Evolutionary conservation across 1,140 invertebrate genomes (phyloP), one percentile per base, ranked within the genome.

Genomic region (Drosophila truncata): DNA sequence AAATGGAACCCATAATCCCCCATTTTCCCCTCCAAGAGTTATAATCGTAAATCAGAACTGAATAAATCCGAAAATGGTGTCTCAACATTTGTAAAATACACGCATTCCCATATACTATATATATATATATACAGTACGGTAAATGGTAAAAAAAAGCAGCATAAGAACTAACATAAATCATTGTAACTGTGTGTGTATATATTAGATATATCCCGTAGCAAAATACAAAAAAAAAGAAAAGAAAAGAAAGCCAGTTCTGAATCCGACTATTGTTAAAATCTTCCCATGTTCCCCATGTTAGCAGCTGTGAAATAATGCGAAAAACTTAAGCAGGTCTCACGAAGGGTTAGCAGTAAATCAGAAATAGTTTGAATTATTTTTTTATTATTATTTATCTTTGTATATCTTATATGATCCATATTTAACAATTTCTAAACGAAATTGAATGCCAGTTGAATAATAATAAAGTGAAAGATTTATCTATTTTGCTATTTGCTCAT

Each of bases 11-110:
- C 50, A 55, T 7, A 44, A 37, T 10, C 37, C 62, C 8, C 14
- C n/a, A 5, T 23, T 57, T 27, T 16, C 33, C 33, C 42, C 52
- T 71, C 35, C 41, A 60, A 50, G 16, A 42, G 47, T 70, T 70
- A 20, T 46, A 67, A 70, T 37, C 47, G 35, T 54, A 70, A 70
- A 70, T 54, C 66, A 44, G 66, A 61, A 72, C 27, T 6, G 27
- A 61, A 61, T 49, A 31, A 25, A 39, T 67, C 44, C 39, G 29
- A 13, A 70, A 70, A 29, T 58, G 29, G 39, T 44, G 35, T 55
- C 69, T 71, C 66, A 71, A 60, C 69, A 72, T 72, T 72, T 72
- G 69, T 72, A 71, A 59, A 41, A 23, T 59, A 72, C 18, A 33
- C 50, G 20, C 61, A 49, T 58, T 69, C 64, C 18, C 20, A 70